Evolutionary conservation across 2,888 invertebrate species (phyloP).

Genomic region (Drosophila histrio): DNA sequence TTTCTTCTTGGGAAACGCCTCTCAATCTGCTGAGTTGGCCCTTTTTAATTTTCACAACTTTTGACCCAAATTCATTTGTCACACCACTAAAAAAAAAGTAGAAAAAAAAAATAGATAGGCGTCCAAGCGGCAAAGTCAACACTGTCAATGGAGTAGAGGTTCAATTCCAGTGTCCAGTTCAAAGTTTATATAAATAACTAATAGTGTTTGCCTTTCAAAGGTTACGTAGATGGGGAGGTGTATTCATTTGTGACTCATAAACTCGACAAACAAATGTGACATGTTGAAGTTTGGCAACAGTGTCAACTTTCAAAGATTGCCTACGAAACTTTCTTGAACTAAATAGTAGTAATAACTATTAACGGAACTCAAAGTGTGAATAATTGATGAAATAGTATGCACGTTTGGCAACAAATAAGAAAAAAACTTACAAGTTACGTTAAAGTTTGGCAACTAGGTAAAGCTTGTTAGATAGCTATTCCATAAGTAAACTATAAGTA

Average conservation of each 20-base stretch:
- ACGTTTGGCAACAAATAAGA: neutral
- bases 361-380: neutral
- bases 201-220: conserved; percentile 37
- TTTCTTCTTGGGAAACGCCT: neutral
- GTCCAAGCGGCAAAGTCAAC: conserved; percentile 54
- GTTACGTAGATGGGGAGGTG: neutral
- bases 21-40: conserved; percentile 7
- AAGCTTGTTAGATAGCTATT: no score
- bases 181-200: conserved; percentile 69
- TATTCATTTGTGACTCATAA: conserved; percentile 47
- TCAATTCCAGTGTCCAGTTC: conserved; percentile 20
- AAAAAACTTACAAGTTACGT: neutral
- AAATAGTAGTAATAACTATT: conserved; percentile 1
- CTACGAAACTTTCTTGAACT: neutral
- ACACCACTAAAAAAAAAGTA: conserved; percentile 28
- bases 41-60: conserved; percentile 73
- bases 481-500: no score
- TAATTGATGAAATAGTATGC: neutral
- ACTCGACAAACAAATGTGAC: conserved; percentile 25
- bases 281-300: conserved; percentile 24
- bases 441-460: conserved; percentile 25
- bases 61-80: conserved; percentile 78
- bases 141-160: neutral
- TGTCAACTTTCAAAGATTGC: neutral
- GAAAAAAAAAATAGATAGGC: conserved; percentile 30